A percentile compares a stretch with the other conserved stretches of the same genome.
Conservation (phyloP, 2,113 vertebrate genomes). For the Carettochelys insculpta region DNA sequence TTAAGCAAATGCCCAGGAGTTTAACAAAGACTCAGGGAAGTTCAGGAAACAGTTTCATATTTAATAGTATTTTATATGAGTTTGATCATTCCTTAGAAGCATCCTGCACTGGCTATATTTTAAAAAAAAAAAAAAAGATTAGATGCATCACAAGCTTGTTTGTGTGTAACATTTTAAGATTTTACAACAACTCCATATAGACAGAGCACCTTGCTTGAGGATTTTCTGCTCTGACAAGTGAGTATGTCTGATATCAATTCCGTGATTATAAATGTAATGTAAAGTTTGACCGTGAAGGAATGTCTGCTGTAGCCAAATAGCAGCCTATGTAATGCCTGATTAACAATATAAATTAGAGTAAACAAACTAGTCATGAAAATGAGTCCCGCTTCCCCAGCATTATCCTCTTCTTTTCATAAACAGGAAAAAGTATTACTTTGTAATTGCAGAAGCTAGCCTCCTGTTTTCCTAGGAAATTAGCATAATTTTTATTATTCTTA, state of each 20-base stretch:
- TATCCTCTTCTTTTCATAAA: neutral
- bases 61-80: neutral
- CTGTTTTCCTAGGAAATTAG: neutral
- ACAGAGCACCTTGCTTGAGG: neutral
- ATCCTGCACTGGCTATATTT: neutral
- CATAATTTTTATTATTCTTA: neutral
- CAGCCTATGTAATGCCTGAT: neutral
- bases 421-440: accelerated
- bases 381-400: neutral
- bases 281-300: neutral
- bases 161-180: neutral
- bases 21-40: neutral
- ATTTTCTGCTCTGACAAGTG: neutral
- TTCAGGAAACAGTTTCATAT: neutral
- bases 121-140: neutral
- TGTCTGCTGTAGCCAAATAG: neutral
- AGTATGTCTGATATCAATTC: neutral
- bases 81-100: neutral
- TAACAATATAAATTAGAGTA: neutral
- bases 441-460: neutral
- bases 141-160: neutral
- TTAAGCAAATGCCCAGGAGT: conserved; percentile 43
- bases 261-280: neutral
- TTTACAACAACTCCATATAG: neutral
- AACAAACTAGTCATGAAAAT: neutral